Evolutionary conservation across 2,888 invertebrate species (phyloP).

Genomic region (Metallyticus violacea): DNA sequence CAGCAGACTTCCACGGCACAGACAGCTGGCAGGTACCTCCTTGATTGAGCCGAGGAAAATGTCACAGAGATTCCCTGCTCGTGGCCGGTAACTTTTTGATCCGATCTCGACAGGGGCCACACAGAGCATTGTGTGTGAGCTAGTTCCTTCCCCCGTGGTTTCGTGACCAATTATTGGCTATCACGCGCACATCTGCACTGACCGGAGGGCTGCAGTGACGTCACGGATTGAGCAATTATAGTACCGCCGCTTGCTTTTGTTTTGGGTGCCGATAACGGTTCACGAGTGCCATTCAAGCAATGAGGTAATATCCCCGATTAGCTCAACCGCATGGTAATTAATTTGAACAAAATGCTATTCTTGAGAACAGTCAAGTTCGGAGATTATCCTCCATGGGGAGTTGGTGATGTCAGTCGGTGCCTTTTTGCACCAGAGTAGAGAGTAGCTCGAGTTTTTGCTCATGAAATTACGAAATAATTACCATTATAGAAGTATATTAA

Average conservation of each 20-base stretch:
- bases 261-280: neutral
- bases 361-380: too few species aligned
- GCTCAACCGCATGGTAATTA: neutral
- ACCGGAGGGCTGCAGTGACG: neutral
- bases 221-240: neutral
- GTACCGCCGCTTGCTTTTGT: neutral
- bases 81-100: neutral
- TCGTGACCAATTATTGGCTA: conserved; percentile 13
- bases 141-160: neutral
- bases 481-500: too few species aligned
- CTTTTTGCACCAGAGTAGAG: too few species aligned
- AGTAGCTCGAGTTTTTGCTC: too few species aligned
- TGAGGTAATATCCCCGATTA: neutral
- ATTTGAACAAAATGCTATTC: neutral
- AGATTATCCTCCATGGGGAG: neutral
- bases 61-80: neutral
- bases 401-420: neutral
- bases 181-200: neutral
- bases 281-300: neutral
- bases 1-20: neutral
- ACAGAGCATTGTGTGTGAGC: neutral
- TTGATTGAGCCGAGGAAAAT: neutral
- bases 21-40: neutral
- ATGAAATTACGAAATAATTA: too few species aligned
- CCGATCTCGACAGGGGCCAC: neutral